Percentiles rank a stretch among this genome's conserved stretches.
These are phyloP conservation scores for Poecilia picta DNA, from an alignment of 2,797 vertebrate genomes.

Conservation along the genomic window DNA sequence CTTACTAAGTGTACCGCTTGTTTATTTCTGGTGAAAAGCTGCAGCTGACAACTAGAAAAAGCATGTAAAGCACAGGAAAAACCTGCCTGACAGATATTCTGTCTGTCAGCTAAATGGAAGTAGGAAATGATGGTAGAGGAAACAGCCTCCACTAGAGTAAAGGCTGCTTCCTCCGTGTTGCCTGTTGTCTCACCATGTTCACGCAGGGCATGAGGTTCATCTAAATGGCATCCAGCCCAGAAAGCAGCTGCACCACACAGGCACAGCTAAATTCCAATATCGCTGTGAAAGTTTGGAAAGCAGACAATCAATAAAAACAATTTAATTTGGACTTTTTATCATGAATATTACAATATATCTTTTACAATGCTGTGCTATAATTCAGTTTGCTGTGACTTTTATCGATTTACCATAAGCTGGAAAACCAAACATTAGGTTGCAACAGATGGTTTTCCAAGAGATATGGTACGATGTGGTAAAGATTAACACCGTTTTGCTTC, in stretches of 20 bases:
- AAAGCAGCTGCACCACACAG: conserved; percentile 47
- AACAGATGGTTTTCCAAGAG: conserved; percentile 36
- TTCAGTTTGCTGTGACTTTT: not conserved
- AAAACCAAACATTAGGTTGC: not conserved
- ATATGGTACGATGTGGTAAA: conserved; percentile 71
- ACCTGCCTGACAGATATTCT: conserved; percentile 69
- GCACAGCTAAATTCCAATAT: conserved; percentile 22
- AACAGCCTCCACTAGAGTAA: conserved; percentile 62
- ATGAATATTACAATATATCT: conserved; percentile 4
- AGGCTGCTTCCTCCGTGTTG: conserved; percentile 63
- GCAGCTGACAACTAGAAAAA: conserved; percentile 63
- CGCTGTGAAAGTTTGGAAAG: conserved; percentile 16
- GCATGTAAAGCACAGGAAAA: conserved; percentile 70
- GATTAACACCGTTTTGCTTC: conserved; percentile 62
- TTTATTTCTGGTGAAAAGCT: conserved; percentile 65
- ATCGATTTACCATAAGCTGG: not conserved
- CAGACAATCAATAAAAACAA: conserved; percentile 23
- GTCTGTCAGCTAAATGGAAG: conserved; percentile 73
- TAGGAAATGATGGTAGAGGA: conserved; percentile 65
- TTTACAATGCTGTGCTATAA: conserved; percentile 12
- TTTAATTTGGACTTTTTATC: not conserved
- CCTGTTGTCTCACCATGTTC: conserved; percentile 60
- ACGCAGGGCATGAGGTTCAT: conserved; percentile 58
- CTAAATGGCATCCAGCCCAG: conserved; percentile 62
- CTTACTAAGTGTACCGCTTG: conserved; percentile 45